Evolutionary conservation across 2,888 invertebrate genomes (phyloP), one percentile per base, ranked within the genome.

Genomic region (Slavum lentiscoides): DNA sequence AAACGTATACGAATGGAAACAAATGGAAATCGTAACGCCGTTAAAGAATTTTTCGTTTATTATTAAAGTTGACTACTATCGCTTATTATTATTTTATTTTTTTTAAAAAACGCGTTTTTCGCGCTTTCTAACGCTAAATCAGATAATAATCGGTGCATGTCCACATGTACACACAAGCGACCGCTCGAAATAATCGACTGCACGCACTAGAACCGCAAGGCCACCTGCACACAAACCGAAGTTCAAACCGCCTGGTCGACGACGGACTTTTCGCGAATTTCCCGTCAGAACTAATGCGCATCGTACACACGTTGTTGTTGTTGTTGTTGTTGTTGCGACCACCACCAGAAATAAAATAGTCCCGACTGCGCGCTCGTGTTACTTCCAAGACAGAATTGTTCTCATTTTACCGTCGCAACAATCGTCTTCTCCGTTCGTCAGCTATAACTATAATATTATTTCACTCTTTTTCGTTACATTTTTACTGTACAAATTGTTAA

Each of bases 111-210:
- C 43, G 17, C 4, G 70, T 62, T 75, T 55, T 69, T 70, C 23
- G 80, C 80, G 80, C 80, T 80, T 80, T 80, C 80, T 80, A 80
- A 72, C 64, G 64, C 23, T 9, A 15, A 23, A 53, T 55, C n/a
- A n/a, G 13, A 39, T 64, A 66, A 72, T 64, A 72, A 80, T 77
- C 80, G 70, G 72, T 80, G 80, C 80, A 72, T 80, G 70, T 80
- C 80, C 72, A 19, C 19, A n/a, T 43, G 17, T 11, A 59, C 39
- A 59, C 39, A 59, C 30, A 59, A 59, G 19, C 21, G 19, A 67
- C 23, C 62, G 13, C 58, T 68, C n/a, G 58, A 70, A 70, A 77
- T 77, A 72, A 70, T 58, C 17, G 37, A 67, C 0, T 13, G 11
- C 21, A 39, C 15, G 58, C n/a, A 19, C 39, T 55, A 19, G n/a